Evolutionary conservation across 2,888 invertebrate genomes (phyloP).

Genomic region (Pandemis corylana): DNA sequence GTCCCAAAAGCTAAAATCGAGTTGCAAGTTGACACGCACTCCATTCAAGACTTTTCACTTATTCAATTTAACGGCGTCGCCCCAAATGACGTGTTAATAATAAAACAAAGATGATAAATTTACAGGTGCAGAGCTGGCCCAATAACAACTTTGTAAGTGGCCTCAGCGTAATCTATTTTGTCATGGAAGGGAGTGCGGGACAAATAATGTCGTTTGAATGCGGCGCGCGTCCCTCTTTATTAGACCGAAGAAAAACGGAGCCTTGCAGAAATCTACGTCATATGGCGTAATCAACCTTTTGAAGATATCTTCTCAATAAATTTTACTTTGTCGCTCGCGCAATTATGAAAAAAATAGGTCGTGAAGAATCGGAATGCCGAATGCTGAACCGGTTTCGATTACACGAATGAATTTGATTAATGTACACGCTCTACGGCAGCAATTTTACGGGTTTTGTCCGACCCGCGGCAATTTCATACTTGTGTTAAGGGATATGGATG

Average conservation of each 20-base stretch:
- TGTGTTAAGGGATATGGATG: constrained; percentile 35
- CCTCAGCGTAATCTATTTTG: constrained; percentile 56
- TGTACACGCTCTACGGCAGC: constrained; percentile 45
- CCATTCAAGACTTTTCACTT: neutral
- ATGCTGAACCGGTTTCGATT: constrained; percentile 49
- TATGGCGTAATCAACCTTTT: constrained; percentile 30
- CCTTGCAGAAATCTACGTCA: constrained; percentile 31
- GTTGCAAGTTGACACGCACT: constrained; percentile 9
- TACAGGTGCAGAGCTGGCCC: constrained; percentile 25
- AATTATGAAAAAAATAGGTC: constrained; percentile 31
- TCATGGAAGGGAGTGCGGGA: constrained; percentile 49
- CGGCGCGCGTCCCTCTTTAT: constrained; percentile 50
- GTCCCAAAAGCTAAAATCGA: constrained; percentile 7
- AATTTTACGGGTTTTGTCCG: constrained; percentile 46
- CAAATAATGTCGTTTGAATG: constrained; percentile 55
- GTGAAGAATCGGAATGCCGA: constrained; percentile 46
- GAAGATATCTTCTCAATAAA: constrained; percentile 29
- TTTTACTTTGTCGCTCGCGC: constrained; percentile 16
- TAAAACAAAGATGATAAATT: constrained; percentile 33
- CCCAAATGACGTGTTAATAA: constrained; percentile 33
- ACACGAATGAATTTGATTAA: constrained; percentile 53
- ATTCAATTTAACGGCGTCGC: constrained; percentile 5
- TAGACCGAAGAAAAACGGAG: constrained; percentile 44
- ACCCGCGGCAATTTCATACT: constrained; percentile 36
- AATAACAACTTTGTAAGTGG: constrained; percentile 40